Evolutionary conservation across 2,113 vertebrate species (phyloP), one percentile per base, ranked within the genome.

Genomic region (Rana temporaria): DNA sequence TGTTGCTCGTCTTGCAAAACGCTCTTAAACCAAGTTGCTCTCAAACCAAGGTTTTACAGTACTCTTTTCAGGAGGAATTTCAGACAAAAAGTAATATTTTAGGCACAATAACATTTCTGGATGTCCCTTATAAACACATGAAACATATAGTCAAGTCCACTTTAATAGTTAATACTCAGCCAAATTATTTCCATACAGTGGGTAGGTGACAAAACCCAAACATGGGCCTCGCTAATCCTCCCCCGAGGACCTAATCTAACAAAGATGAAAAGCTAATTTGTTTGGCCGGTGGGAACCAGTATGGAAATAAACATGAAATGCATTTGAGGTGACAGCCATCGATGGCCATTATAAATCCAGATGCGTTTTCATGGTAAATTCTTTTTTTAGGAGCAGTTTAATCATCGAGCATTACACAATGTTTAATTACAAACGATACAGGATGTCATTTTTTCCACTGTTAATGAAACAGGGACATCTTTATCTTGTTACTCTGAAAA

Each of bases 381-480:
- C 42, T 68, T 26, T 19, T 59, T 68, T 56, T 57, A 55, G n/a
- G 15, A 56, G 18, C 67, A 56, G 76, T 67, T 30, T 30, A 68
- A 79, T 79, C 64, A 79, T 66, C 63, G 12, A 20, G 52, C 48
- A 34, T 78, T 66, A 78, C 18, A 67, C 18, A 4, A 64, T 26
- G 62, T 20, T 53, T 56, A 78, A 78, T 78, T 78, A 67, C 48
- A 78, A 38, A 59, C 19, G 30, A 79, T 53, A 52, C 48, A 26
- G 77, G 64, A 79, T 85, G 24, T 17, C 16, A 52, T n/a, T 84
- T 78, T 84, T 57, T 68, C 76, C 71, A 72, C 64, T 75, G 22
- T 60, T 17, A 0, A 76, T 78, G 73, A 6, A 0, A 38, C 12
- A 76, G 56, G 4, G 22, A 84, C 8, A 30, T 79, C 81, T 75